These are phyloP conservation scores for Caenorhabditis drosophilae DNA, from an alignment of 2,888 invertebrate genomes.

Conservation along the genomic window DNA sequence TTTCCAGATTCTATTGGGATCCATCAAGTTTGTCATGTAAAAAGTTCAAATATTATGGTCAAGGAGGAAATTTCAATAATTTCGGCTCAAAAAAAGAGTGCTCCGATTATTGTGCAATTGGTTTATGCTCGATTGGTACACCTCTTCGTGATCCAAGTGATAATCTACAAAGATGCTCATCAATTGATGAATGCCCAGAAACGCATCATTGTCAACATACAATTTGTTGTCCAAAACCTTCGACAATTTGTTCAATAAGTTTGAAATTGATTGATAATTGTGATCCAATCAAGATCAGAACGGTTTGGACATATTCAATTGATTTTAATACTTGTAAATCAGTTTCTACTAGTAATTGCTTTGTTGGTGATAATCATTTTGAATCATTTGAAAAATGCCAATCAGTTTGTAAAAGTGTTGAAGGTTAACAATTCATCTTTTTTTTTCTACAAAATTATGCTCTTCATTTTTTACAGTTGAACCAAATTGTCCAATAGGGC, in stretches of 20 bases:
- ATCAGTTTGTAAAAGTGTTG: conserved; percentile 45
- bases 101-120: conserved; percentile 48
- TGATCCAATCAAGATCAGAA: conserved; percentile 13
- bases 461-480: conserved; percentile 40
- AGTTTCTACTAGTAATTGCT: conserved; percentile 47
- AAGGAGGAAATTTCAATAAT: conserved; percentile 66
- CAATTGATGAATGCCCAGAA: conserved; percentile 48
- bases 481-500: conserved; percentile 55
- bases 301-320: conserved; percentile 30
- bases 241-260: conserved; percentile 15
- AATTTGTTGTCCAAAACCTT: conserved; percentile 58
- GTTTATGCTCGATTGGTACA: conserved; percentile 40
- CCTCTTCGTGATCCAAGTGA: conserved; percentile 41
- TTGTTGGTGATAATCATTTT: conserved; percentile 58
- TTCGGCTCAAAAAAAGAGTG: conserved; percentile 54
- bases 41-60: conserved; percentile 58
- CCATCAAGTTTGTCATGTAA: conserved; percentile 40
- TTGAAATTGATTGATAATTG: conserved; percentile 7
- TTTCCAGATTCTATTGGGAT: conserved; percentile 53
- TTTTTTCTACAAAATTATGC: not conserved
- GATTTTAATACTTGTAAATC: conserved; percentile 48
- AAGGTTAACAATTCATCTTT: conserved; percentile 28
- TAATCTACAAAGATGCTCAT: conserved; percentile 41
- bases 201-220: conserved; percentile 50
- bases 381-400: conserved; percentile 48